Evolutionary conservation across 2,113 vertebrate species (phyloP), one percentile per base, ranked within the genome.

Genomic region (Macroglossus sobrinus): DNA sequence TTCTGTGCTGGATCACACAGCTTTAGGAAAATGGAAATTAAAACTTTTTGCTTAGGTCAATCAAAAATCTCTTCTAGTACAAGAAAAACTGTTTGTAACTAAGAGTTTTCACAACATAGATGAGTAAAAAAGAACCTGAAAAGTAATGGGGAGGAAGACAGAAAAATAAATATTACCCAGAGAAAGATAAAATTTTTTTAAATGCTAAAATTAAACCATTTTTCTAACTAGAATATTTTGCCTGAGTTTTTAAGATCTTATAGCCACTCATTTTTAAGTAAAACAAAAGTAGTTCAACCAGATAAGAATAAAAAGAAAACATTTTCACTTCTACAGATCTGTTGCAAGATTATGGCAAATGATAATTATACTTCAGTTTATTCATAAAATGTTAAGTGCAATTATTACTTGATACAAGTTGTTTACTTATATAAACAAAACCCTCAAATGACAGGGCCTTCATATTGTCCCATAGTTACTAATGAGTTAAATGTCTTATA

Each of bases 181-280:
- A 53, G n/a, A 88, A 87, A 16, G 3, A 50, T 4, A 33, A 57
- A 75, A 43, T 35, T 50, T 50, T 50, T 50, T 16, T 14, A 14
- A 50, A 85, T 55, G 50, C 19, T 76, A 75, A 72, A 91, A 75
- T n/a, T 53, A 89, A 84, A 71, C 12, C 30, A 43, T 15, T 66
- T 66, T 96, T 94, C 26, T 40, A 81, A 91, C 8, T 89, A 93
- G 24, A 69, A 45, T 84, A 80, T 45, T 88, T 93, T 74, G 55
- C 3, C 6, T n/a, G 45, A 33, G 15, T 85, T 92, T 96, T 82
- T 75, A 94, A 93, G 66, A 91, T 78, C 64, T 59, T 63, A 16
- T 4, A 72, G 30, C 38, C 91, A 57, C 5, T 35, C 69, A 78
- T n/a, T 93, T 79, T 79, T 81, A 95, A 72, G 33, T 14, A 53